phyloP scores from a whole-genome alignment of 2,888 invertebrate species.

The Oxytorus armatus region DNA sequence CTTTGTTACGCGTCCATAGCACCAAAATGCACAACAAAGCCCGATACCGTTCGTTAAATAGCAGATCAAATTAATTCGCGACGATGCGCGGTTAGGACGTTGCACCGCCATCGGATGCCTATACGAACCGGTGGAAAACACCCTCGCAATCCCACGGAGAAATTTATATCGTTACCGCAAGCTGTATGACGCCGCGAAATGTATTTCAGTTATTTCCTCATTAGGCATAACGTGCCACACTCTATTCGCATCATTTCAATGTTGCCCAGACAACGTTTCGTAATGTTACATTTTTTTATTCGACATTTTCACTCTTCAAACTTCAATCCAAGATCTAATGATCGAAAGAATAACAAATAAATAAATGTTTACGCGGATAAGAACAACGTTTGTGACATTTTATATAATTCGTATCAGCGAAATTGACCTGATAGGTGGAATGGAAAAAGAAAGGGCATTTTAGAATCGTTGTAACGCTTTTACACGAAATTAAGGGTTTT shows the following conservation, averaged over 20 bases:
- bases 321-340: neutral
- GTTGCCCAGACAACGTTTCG: conserved; percentile 9
- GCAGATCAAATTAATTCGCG: conserved; percentile 64
- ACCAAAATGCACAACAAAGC: conserved; percentile 60
- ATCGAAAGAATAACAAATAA: no score
- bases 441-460: no score
- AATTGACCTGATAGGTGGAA: no score
- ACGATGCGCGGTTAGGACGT: no score
- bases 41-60: conserved; percentile 54
- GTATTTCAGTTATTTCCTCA: conserved; percentile 64
- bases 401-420: no score
- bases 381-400: no score
- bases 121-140: conserved; percentile 16
- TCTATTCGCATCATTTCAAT: conserved; percentile 49
- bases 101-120: no score
- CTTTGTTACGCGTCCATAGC: neutral
- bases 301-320: conserved; percentile 8
- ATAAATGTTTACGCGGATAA: no score
- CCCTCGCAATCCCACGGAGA: conserved; percentile 40
- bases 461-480: no score
- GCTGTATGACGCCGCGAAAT: conserved; percentile 54
- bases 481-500: no score
- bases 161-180: conserved; percentile 48
- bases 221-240: conserved; percentile 53
- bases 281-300: no score